These are phyloP conservation scores for Paracentrotus lividus DNA, from an alignment of 53 echinoderm and acorn worm genomes.

Conservation along the genomic window DNA sequence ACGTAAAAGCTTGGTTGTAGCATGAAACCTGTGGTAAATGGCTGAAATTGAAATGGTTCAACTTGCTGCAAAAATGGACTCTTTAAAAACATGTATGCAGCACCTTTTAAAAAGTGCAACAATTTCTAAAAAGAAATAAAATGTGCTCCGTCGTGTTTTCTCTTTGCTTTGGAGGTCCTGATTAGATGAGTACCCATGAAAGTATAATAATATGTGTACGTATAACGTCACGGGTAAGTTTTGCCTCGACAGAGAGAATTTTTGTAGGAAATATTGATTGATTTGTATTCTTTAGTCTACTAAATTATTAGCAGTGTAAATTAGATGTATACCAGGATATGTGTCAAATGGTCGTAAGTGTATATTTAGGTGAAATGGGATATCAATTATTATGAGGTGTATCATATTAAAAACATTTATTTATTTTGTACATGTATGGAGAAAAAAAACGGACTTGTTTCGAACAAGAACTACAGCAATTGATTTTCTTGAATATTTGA, in stretches of 20 bases:
- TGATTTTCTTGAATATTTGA: conserved; percentile 58
- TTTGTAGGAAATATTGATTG: conserved; percentile 17
- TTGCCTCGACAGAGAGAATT: neutral
- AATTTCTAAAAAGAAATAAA: neutral
- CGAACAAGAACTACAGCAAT: conserved; percentile 69
- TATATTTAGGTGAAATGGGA: conserved; percentile 67
- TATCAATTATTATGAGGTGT: conserved; percentile 60
- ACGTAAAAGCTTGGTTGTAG: neutral
- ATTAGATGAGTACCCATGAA: neutral
- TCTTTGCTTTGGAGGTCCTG: neutral
- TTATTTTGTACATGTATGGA: conserved; percentile 67
- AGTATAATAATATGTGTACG: neutral
- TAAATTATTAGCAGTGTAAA: conserved; percentile 40
- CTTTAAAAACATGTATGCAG: neutral
- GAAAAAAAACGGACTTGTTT: conserved; percentile 54
- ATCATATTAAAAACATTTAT: conserved; percentile 61
- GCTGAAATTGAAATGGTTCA: conserved; percentile 31
- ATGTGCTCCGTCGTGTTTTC: neutral
- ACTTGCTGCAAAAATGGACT: neutral
- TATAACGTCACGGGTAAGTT: neutral
- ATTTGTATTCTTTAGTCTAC: conserved; percentile 47
- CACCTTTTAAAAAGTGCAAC: too few species aligned
- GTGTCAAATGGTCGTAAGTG: conserved; percentile 56
- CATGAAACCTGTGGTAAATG: conserved; percentile 30
- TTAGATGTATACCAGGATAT: conserved; percentile 41